Evolutionary conservation across 2,888 invertebrate species (phyloP).

Genomic region (Ceraclea dissimilis): DNA sequence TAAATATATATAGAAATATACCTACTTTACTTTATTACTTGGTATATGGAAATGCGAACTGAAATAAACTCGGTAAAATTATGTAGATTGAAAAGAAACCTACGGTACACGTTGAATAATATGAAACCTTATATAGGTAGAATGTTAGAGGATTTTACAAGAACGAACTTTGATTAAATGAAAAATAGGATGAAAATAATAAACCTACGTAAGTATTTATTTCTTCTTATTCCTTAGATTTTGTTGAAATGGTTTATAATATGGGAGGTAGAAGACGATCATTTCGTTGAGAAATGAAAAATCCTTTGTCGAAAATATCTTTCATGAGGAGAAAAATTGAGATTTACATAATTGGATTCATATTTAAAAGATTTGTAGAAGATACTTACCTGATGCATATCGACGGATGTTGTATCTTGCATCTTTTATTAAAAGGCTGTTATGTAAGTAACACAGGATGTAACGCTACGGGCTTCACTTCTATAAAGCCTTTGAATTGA

Average conservation of each 20-base stretch:
- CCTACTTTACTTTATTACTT: no score
- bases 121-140: conserved; percentile 17
- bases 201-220: conserved; percentile 4
- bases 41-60: not conserved
- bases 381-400: not conserved
- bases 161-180: conserved; percentile 17
- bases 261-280: not conserved
- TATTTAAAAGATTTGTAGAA: not conserved
- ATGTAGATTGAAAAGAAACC: conserved; percentile 20
- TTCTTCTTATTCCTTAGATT: conserved; percentile 2
- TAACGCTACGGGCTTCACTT: no score
- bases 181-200: not conserved
- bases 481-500: no score
- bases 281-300: not conserved
- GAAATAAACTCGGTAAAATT: conserved; percentile 16
- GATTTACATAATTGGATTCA: not conserved
- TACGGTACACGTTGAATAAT: conserved; percentile 4
- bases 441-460: no score
- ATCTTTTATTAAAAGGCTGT: no score
- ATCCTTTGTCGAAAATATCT: not conserved
- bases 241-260: conserved; percentile 6
- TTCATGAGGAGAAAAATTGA: not conserved
- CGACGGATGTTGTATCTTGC: no score
- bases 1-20: not conserved
- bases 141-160: conserved; percentile 9